Conservation (phyloP, 2,888 invertebrate genomes). For the Nebria brevicollis region DNA sequence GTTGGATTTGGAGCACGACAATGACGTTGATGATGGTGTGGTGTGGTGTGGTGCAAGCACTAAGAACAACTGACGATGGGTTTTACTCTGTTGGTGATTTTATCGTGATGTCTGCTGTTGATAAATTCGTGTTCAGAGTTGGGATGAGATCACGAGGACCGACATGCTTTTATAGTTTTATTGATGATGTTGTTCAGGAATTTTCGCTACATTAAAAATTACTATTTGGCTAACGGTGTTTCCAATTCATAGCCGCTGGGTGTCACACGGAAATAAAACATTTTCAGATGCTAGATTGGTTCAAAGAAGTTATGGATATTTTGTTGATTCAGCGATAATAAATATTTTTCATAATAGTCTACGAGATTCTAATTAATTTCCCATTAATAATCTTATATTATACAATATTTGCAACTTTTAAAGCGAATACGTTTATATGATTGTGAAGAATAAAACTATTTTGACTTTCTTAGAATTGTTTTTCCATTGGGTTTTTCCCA, state of each 20-base stretch:
- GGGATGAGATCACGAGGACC: background rate
- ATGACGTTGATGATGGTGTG: background rate
- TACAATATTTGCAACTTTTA: no score
- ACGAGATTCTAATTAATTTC: no score
- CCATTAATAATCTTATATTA: no score
- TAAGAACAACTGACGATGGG: background rate
- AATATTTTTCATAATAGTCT: no score
- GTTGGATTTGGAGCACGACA: background rate
- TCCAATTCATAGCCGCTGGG: background rate
- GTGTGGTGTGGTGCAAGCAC: background rate
- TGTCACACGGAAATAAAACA: background rate
- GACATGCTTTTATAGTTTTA: background rate
- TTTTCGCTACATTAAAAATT: background rate
- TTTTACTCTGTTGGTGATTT: background rate
- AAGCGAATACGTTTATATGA: no score
- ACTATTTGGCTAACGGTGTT: background rate
- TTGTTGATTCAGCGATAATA: no score
- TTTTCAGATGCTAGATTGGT: background rate
- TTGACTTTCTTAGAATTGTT: no score
- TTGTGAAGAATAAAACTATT: no score
- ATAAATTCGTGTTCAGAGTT: background rate
- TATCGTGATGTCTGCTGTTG: background rate
- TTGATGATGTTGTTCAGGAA: background rate
- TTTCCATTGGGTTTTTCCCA: no score
- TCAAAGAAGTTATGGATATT: background rate